Evolutionary conservation across 2,888 invertebrate genomes (phyloP).

Genomic region (Steromphala cineraria): DNA sequence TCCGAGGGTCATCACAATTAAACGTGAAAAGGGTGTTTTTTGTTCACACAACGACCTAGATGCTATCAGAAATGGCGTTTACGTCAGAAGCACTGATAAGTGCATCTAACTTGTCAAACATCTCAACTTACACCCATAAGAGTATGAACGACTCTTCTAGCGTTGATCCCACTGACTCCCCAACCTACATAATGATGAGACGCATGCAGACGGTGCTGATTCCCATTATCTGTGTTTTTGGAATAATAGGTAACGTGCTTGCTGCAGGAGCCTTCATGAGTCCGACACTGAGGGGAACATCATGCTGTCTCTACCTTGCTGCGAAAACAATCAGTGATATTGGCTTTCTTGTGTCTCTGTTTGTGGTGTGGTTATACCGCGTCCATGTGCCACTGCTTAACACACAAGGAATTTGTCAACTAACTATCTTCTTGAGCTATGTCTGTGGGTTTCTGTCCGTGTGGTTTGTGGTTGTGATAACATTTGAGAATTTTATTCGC

Average conservation of each 20-base stretch:
- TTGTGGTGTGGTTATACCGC: conserved; percentile 31
- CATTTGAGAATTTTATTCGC: conserved; percentile 33
- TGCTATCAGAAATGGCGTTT: too few species aligned
- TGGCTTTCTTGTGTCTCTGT: conserved; percentile 28
- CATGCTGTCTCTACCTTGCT: conserved; percentile 34
- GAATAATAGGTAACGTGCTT: conserved; percentile 32
- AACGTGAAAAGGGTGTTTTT: too few species aligned
- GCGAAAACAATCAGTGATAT: conserved; percentile 27
- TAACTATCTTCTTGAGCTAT: conserved; percentile 29
- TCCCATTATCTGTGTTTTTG: conserved; percentile 27
- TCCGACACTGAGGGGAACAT: conserved; percentile 22
- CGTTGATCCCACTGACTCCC: background rate
- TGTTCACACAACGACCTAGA: too few species aligned
- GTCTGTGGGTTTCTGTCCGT: conserved; percentile 34
- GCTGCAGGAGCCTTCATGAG: conserved; percentile 28
- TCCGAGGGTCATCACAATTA: too few species aligned
- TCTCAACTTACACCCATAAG: too few species aligned
- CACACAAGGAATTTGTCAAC: conserved; percentile 27
- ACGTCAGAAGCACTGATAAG: too few species aligned
- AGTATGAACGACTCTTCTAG: too few species aligned
- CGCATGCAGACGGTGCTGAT: conserved; percentile 29
- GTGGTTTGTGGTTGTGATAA: conserved; percentile 34
- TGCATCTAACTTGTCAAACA: too few species aligned
- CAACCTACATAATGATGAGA: conserved; percentile 6
- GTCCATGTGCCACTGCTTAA: conserved; percentile 22